Conservation (phyloP, 2,113 vertebrate species). For the Himantopus leucocephalus region DNA sequence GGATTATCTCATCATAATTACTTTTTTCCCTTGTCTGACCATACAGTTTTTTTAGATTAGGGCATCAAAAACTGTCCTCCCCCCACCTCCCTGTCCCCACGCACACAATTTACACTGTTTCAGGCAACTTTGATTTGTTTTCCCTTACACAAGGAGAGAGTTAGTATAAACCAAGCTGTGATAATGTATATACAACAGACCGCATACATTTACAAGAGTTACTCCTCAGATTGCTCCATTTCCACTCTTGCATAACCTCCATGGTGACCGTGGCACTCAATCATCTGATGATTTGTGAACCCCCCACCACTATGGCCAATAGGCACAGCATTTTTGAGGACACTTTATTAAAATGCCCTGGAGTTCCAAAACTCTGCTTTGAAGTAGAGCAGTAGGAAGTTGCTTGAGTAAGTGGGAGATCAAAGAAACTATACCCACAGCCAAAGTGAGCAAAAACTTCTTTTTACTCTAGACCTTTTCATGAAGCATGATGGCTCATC, state of each 20-base stretch:
- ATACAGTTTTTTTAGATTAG: neutral
- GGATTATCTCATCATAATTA: neutral
- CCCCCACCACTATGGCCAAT: neutral
- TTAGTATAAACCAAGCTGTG: neutral
- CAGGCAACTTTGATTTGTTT: neutral
- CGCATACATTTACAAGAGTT: neutral
- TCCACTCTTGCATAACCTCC: neutral
- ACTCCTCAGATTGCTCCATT: neutral
- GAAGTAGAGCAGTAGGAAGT: constrained; percentile 37
- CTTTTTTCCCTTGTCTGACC: neutral
- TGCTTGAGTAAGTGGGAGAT: constrained; percentile 40
- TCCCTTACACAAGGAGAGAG: neutral
- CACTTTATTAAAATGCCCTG: constrained; percentile 45
- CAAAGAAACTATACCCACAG: constrained; percentile 13
- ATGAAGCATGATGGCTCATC: neutral
- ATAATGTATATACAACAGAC: neutral
- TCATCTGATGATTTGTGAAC: neutral
- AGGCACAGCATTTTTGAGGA: neutral
- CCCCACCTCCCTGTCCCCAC: rapidly evolving
- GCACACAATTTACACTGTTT: neutral
- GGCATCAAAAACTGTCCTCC: neutral
- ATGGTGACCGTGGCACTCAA: neutral
- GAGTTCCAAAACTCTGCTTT: constrained; percentile 54
- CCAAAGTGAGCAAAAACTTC: constrained; percentile 20
- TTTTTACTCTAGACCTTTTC: constrained; percentile 15